Evolutionary conservation across 2,797 vertebrate genomes (phyloP).

Genomic region (Sus cebifrons): DNA sequence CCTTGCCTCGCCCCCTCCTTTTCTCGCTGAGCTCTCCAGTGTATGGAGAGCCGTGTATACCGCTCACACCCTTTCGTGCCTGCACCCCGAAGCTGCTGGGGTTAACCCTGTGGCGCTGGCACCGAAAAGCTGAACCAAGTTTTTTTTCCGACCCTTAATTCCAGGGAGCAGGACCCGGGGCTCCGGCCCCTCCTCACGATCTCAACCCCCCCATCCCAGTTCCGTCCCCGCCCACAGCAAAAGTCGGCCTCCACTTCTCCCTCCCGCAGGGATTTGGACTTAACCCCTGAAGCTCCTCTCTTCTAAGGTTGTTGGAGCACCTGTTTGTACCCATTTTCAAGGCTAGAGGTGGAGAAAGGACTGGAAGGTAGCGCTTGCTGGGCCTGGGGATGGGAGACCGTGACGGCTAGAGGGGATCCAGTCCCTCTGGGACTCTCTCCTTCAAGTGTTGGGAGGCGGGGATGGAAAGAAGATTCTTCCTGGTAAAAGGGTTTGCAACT

Average conservation of each 20-base stretch:
- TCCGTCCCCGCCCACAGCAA: not conserved
- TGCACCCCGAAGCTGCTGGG: not conserved
- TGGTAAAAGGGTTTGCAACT: not conserved
- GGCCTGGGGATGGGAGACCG: rapidly evolving
- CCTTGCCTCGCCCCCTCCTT: constrained; percentile 67
- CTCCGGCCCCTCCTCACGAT: not conserved
- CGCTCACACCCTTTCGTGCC: constrained; percentile 58
- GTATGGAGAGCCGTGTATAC: not conserved
- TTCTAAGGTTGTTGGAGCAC: not conserved
- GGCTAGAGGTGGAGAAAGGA: not conserved
- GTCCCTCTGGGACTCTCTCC: not conserved
- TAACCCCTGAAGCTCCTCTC: not conserved
- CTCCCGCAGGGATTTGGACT: not conserved
- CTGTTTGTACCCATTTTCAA: constrained; percentile 13
- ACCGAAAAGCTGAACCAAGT: constrained; percentile 65
- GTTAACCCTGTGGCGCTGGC: not conserved
- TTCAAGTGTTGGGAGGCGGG: not conserved
- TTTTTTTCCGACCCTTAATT: constrained; percentile 83
- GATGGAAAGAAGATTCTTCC: not conserved
- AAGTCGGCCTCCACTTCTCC: not conserved
- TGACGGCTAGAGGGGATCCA: not conserved
- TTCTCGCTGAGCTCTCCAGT: constrained; percentile 14
- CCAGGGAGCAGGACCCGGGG: constrained; percentile 78
- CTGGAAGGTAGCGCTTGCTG: not conserved
- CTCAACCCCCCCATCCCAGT: not conserved